These are phyloP conservation scores for Noctua pronuba DNA, from an alignment of 2,888 invertebrate genomes.

Conservation along the genomic window DNA sequence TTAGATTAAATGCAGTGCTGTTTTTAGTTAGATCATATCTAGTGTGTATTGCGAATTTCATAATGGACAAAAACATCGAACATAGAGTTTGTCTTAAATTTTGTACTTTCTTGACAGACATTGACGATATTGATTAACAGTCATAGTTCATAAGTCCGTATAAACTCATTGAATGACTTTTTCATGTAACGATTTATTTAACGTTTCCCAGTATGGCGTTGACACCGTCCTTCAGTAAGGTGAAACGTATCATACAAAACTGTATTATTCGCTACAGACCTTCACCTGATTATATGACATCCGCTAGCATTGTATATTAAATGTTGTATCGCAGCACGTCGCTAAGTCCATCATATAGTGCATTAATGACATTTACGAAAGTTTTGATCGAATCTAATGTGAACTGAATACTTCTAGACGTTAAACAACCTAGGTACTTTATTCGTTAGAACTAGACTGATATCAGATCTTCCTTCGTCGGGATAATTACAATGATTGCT, in stretches of 20 bases:
- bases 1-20: no score
- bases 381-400: slow-evolving; percentile 3
- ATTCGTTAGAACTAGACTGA: background rate
- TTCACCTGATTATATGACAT: slow-evolving; percentile 48
- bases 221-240: slow-evolving; percentile 27
- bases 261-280: slow-evolving; percentile 12
- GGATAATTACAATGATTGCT: background rate
- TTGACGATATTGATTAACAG: no score
- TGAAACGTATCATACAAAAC: slow-evolving; percentile 24
- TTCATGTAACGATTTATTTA: background rate
- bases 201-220: background rate
- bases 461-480: background rate
- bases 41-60: no score
- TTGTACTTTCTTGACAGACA: no score
- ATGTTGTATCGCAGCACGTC: slow-evolving; percentile 2
- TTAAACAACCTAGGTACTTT: background rate
- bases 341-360: background rate
- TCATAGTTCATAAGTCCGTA: no score
- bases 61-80: no score
- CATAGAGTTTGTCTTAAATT: no score
- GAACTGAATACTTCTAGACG: no score
- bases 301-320: slow-evolving; percentile 20
- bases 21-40: no score
- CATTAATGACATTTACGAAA: slow-evolving; percentile 8
- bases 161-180: no score